Conservation (phyloP, 1,140 invertebrate species). For the Streblospio benedicti region DNA sequence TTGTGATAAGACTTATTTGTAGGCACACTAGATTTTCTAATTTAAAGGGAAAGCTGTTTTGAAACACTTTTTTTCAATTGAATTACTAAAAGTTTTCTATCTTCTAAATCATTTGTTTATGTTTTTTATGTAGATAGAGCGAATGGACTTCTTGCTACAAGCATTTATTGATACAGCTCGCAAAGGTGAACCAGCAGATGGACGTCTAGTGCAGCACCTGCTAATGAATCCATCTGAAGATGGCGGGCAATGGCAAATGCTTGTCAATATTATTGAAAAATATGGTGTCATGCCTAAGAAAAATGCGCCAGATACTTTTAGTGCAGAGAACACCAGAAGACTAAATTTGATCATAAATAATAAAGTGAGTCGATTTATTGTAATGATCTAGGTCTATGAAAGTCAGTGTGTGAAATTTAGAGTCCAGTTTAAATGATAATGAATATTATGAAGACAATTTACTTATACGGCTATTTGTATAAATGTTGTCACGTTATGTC, state of each 20-base stretch:
- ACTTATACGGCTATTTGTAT: too few species aligned
- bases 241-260: constrained; percentile 88
- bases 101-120: background rate
- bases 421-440: too few species aligned
- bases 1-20: too few species aligned
- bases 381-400: too few species aligned
- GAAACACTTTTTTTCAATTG: background rate
- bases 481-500: too few species aligned
- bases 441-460: too few species aligned
- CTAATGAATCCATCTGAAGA: constrained; percentile 69
- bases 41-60: too few species aligned
- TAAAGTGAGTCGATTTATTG: too few species aligned
- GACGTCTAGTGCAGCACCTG: constrained; percentile 67
- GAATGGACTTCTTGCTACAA: constrained; percentile 75
- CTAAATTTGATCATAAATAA: constrained; percentile 71
- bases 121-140: constrained; percentile 58
- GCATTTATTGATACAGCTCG: constrained; percentile 67
- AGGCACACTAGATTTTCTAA: too few species aligned
- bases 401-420: too few species aligned
- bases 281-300: constrained; percentile 80
- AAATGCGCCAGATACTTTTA: constrained; percentile 74
- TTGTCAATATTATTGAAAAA: constrained; percentile 74
- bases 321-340: constrained; percentile 60
- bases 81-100: constrained; percentile 13
- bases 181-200: constrained; percentile 65